Evolutionary conservation across 2,888 invertebrate species (phyloP).

Genomic region (Lasioglossum pauxillum): DNA sequence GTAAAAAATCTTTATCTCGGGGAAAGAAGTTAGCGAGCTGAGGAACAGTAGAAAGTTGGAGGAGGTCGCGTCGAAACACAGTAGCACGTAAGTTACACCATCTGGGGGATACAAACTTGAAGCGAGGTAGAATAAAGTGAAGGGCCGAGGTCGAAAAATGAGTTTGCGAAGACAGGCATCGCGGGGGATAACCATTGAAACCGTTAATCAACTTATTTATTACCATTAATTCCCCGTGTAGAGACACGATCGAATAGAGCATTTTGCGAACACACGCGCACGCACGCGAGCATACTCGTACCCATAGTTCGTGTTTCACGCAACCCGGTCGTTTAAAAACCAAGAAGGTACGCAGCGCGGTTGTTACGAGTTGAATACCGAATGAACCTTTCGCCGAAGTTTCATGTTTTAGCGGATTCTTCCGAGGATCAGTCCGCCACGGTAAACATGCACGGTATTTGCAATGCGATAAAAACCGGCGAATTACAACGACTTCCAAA

Average conservation of each 20-base stretch:
- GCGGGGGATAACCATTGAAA: constrained; percentile 29
- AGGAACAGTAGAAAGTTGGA: constrained; percentile 48
- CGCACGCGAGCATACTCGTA: not conserved
- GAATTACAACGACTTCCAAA: not conserved
- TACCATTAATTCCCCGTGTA: constrained; percentile 22
- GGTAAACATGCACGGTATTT: not conserved
- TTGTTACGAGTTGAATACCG: constrained; percentile 54
- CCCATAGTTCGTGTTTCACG: constrained; percentile 23
- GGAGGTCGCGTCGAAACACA: constrained; percentile 14
- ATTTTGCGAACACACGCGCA: constrained; percentile 9
- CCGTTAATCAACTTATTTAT: constrained; percentile 22
- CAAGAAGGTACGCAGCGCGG: constrained; percentile 33
- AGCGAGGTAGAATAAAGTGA: constrained; percentile 32
- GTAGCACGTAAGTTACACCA: constrained; percentile 60
- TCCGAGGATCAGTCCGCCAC: constrained; percentile 13
- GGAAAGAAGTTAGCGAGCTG: constrained; percentile 11
- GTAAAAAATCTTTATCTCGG: not conserved
- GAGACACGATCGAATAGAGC: constrained; percentile 34
- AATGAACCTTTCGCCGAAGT: constrained; percentile 47
- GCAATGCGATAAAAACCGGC: not conserved
- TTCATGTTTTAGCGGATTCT: constrained; percentile 45
- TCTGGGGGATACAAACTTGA: constrained; percentile 24
- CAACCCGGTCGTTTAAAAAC: constrained; percentile 41
- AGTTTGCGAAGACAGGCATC: constrained; percentile 19
- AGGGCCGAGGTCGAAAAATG: constrained; percentile 14